phyloP scores from a whole-genome alignment of 2,113 vertebrate genomes.

The Bubo bubo region DNA sequence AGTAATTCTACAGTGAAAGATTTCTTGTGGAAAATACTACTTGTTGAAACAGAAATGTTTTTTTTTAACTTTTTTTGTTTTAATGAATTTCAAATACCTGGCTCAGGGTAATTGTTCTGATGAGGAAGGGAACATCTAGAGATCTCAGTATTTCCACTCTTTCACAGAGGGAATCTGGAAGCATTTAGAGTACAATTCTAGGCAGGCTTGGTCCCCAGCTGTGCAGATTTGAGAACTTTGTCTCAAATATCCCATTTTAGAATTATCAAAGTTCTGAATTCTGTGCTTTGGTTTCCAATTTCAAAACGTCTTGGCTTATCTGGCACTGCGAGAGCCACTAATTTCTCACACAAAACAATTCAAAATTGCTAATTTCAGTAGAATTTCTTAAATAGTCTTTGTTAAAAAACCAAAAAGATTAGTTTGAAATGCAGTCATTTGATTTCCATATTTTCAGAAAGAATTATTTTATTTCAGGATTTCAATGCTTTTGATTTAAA shows the following conservation, averaged over 20 bases:
- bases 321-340: not conserved
- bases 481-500: not conserved
- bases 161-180: not conserved
- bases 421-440: not conserved
- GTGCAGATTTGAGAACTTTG: not conserved
- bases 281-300: not conserved
- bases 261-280: not conserved
- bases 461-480: not conserved
- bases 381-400: not conserved
- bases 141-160: not conserved
- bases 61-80: not conserved
- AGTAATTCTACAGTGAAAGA: not conserved
- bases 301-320: not conserved
- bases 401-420: not conserved
- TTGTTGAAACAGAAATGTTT: rapidly evolving
- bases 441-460: not conserved
- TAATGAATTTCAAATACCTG: not conserved
- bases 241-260: not conserved
- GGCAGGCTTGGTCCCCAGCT: not conserved
- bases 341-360: not conserved
- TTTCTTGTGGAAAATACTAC: not conserved
- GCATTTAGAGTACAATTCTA: not conserved
- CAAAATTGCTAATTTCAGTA: not conserved
- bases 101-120: not conserved
- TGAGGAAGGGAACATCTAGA: not conserved